These are phyloP conservation scores for Heliconius erato DNA, from an alignment of 2,888 invertebrate genomes.

Conservation along the genomic window DNA sequence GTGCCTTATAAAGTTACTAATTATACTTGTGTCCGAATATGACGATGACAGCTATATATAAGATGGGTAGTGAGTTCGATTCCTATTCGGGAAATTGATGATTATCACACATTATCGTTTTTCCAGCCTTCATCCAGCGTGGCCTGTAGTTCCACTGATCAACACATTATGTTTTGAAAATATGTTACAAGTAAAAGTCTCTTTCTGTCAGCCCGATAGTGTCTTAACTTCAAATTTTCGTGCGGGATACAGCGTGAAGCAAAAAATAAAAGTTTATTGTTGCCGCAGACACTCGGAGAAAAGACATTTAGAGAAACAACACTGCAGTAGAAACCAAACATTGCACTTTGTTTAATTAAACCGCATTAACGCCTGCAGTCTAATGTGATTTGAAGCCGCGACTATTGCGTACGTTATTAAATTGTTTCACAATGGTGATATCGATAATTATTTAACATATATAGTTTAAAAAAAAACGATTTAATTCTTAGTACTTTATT, in stretches of 20 bases:
- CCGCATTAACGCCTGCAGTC: not conserved
- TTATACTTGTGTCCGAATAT: not conserved
- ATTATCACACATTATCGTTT: too few relatives aligned
- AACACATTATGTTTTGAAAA: too few relatives aligned
- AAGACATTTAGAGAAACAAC: not conserved
- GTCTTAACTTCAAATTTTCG: too few relatives aligned
- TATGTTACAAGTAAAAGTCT: too few relatives aligned
- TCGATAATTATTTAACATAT: not conserved
- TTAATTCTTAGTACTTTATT: too few relatives aligned
- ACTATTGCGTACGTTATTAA: not conserved
- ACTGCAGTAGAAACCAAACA: not conserved
- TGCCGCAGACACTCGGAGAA: not conserved
- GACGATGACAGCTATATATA: not conserved
- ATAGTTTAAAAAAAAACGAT: not conserved
- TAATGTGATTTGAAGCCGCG: not conserved
- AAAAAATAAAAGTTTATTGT: not conserved
- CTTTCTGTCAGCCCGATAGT: too few relatives aligned
- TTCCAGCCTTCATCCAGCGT: too few relatives aligned
- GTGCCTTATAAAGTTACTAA: conserved; percentile 22
- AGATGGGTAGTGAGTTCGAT: not conserved
- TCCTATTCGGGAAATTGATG: not conserved
- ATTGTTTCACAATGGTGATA: not conserved
- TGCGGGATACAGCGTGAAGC: not conserved
- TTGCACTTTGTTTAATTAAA: conserved; percentile 16
- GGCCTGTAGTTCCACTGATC: too few relatives aligned